Base-by-base conservation (phyloP, 2,888 invertebrate species). In the Oligia fasciuncula region DNA sequence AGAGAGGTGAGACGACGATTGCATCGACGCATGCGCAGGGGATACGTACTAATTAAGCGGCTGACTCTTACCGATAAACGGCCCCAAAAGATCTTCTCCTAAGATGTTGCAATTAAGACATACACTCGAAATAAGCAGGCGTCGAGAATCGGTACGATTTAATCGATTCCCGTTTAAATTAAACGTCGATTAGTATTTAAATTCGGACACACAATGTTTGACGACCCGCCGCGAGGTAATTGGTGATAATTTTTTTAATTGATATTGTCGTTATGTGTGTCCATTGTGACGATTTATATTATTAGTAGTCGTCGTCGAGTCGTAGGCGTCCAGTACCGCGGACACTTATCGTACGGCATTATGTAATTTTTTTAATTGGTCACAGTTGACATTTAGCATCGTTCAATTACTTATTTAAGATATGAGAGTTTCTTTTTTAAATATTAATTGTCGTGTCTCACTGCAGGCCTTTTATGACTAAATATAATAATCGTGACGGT, bases 1-100 rank as follows among this genome's bases (percentile, higher is more conserved):
- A 93, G 93, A 93, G 92, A 94, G 94, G 95, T 95, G 95, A 94
- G 93, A 92, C 93, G 87, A 91, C 87, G 95, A 96, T 96, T 90
- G 91, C 93, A 96, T 96, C 96, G 92, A 91, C 89, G 91, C 93
- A 89, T 87, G 92, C 91, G 92, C 93, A 92, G 92, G 92, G 91
- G 93, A 94, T 94, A 94, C 94, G 93, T 94, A 96, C 96, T 96
- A 96, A 96, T 96, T 96, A 96, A 96, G 93, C 94, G 91, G 90
- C 90, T 88, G 75, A 88, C 86, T 91, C 88, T 87, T 89, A 89
- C 86, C 88, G 89, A 91, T 91, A 90, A 90, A 90, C 90, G 89
- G 85, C 80, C 87, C 85, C 85, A 85, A 89, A 89, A 90, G 90
- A 88, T 90, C 89, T 89, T 89, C 88, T 84, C 76, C 54, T 79